A percentile compares a stretch with the other conserved stretches of the same genome.
Conservation (phyloP, 2,113 vertebrate genomes). For the Dromaius novaehollandiae region DNA sequence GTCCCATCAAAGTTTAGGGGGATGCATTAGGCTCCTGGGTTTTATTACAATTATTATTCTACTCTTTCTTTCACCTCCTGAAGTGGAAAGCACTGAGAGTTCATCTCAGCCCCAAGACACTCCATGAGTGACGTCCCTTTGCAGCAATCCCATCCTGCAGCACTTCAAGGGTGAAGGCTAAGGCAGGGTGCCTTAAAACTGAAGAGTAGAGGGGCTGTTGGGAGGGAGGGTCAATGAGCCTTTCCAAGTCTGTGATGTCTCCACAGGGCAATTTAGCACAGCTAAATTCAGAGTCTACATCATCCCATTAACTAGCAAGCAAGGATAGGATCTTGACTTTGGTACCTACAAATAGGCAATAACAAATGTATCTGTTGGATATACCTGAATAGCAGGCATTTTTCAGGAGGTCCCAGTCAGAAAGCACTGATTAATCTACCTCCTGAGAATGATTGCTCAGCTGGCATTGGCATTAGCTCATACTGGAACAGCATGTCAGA, state of each 20-base stretch:
- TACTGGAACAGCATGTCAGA: rapidly evolving
- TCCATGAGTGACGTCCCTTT: background rate
- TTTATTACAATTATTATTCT: background rate
- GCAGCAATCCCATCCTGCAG: background rate
- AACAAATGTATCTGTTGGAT: background rate
- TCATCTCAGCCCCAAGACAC: background rate
- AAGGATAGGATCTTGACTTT: background rate
- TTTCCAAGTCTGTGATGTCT: background rate
- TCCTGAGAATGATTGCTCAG: background rate
- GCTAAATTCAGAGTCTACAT: background rate
- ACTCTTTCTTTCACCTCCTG: background rate
- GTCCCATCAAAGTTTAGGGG: background rate
- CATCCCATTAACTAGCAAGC: background rate
- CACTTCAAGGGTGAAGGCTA: rapidly evolving
- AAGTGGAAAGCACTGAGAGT: rapidly evolving
- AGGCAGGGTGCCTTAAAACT: background rate
- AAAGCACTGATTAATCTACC: background rate
- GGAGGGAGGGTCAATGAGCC: background rate
- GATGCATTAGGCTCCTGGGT: background rate
- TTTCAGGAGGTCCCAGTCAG: rapidly evolving
- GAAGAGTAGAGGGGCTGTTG: too few relatives aligned
- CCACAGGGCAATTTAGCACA: background rate
- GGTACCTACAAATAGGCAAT: rapidly evolving
- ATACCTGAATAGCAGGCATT: rapidly evolving
- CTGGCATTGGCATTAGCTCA: too few relatives aligned